Conservation (phyloP, 2,797 vertebrate genomes). For the Helostoma temminkii region DNA sequence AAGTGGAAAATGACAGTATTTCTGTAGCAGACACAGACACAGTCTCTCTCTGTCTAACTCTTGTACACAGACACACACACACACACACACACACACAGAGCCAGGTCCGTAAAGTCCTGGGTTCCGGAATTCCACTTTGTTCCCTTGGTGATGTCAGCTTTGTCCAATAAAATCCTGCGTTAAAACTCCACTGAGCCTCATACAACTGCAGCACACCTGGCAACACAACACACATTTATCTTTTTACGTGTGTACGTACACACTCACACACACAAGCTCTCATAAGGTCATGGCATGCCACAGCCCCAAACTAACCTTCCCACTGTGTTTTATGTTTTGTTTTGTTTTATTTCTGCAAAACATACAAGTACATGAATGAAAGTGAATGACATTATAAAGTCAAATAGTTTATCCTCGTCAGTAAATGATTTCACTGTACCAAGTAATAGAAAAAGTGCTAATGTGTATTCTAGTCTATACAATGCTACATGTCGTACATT, state of each 20-base stretch:
- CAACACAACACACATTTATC: slow-evolving; percentile 72
- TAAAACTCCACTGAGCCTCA: slow-evolving; percentile 76
- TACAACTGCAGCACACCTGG: slow-evolving; percentile 74
- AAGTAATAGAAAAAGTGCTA: too few relatives aligned
- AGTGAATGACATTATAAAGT: too few relatives aligned
- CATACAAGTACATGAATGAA: too few relatives aligned
- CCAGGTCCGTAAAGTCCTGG: slow-evolving; percentile 29
- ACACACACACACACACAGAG: slow-evolving; percentile 23
- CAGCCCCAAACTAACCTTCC: slow-evolving; percentile 36
- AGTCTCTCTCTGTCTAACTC: neutral
- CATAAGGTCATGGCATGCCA: slow-evolving; percentile 44
- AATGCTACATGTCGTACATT: too few relatives aligned
- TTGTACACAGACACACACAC: slow-evolving; percentile 26
- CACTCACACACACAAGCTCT: slow-evolving; percentile 26
- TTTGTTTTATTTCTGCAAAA: too few relatives aligned
- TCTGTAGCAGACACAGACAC: neutral
- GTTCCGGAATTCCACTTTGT: slow-evolving; percentile 75
- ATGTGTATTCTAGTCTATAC: too few relatives aligned
- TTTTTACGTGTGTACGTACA: slow-evolving; percentile 53
- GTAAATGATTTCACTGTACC: too few relatives aligned
- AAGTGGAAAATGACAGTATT: slow-evolving; percentile 27
- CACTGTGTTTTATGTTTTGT: slow-evolving; percentile 32
- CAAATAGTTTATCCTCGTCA: too few relatives aligned
- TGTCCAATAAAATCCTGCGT: slow-evolving; percentile 70
- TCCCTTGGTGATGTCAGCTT: slow-evolving; percentile 75